phyloP scores from a whole-genome alignment of 2,888 invertebrate genomes.

The Venusia cambrica region DNA sequence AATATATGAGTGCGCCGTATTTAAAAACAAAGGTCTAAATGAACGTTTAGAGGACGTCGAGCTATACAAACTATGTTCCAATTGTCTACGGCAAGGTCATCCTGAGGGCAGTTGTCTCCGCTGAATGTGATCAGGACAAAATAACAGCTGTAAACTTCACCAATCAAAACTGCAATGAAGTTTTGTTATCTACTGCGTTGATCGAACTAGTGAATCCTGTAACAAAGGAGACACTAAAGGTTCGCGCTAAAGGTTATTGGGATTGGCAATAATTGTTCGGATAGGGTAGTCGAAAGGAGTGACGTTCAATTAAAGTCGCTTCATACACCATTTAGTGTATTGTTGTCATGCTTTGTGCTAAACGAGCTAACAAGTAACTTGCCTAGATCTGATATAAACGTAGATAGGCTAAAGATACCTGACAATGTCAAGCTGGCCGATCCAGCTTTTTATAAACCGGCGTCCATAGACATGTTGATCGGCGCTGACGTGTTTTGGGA shows the following conservation, averaged over 20 bases:
- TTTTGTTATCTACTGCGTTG: conserved; percentile 5
- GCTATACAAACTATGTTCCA: conserved; percentile 26
- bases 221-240: too few relatives aligned
- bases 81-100: conserved; percentile 31
- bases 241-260: too few relatives aligned
- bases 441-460: background rate
- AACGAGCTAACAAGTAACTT: too few relatives aligned
- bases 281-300: too few relatives aligned
- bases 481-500: conserved; percentile 6
- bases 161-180: background rate
- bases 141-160: background rate
- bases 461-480: background rate
- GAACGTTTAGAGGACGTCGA: conserved; percentile 18
- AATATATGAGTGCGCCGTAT: conserved; percentile 32
- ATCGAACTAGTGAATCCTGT: background rate
- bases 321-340: too few relatives aligned
- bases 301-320: too few relatives aligned
- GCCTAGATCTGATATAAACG: conserved; percentile 13
- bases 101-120: conserved; percentile 21
- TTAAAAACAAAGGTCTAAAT: conserved; percentile 23
- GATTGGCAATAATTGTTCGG: too few relatives aligned
- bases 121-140: background rate
- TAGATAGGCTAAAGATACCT: conserved; percentile 3
- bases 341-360: too few relatives aligned
- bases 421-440: background rate